Conservation (phyloP, 2,113 vertebrate genomes). For the Spheniscus mendiculus region DNA sequence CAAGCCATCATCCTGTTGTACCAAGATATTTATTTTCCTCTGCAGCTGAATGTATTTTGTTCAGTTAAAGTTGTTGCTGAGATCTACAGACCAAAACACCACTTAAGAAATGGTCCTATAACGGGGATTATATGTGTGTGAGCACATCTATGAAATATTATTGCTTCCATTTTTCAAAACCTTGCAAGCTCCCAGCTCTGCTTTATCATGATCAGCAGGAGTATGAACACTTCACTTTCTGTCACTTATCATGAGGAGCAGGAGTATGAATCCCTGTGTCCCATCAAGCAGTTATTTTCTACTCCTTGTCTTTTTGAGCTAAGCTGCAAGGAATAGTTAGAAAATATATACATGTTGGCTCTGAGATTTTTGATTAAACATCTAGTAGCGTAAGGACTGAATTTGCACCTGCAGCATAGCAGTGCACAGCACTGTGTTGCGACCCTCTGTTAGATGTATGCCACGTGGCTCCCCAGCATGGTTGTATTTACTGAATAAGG, state of each 20-base stretch:
- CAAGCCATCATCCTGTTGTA: neutral
- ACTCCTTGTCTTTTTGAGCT: neutral
- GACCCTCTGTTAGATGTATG: neutral
- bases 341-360: neutral
- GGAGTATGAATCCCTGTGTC: neutral
- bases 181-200: neutral
- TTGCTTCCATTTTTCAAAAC: neutral
- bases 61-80: neutral
- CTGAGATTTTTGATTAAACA: neutral
- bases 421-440: neutral
- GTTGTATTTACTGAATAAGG: neutral
- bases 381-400: neutral
- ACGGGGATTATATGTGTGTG: neutral
- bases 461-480: neutral
- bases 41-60: neutral
- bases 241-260: neutral
- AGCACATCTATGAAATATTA: neutral
- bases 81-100: neutral
- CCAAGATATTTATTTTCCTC: neutral
- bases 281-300: slow-evolving; percentile 1
- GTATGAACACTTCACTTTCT: neutral
- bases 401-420: neutral
- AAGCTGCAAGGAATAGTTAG: neutral
- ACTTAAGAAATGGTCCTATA: neutral
- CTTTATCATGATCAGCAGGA: neutral